A percentile compares a stretch with the other conserved stretches of the same genome.
Conservation (phyloP, 2,888 invertebrate species). For the Geophilus truncorum region DNA sequence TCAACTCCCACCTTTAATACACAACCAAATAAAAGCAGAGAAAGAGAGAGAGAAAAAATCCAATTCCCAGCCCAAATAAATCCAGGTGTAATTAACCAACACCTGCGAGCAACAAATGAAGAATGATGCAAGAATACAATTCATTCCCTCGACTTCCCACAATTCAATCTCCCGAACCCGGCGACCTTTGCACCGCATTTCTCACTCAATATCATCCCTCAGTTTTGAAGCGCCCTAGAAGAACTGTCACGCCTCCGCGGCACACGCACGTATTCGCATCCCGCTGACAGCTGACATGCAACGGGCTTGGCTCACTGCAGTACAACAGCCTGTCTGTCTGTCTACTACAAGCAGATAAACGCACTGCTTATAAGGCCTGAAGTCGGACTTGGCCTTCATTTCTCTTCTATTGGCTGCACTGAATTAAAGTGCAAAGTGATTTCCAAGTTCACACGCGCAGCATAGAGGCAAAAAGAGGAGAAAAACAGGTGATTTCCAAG, state of each 20-base stretch:
- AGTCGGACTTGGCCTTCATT: not conserved
- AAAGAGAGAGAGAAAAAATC: not conserved
- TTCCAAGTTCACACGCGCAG: not conserved
- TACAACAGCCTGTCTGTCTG: not conserved
- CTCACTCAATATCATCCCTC: not conserved
- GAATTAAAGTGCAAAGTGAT: not conserved
- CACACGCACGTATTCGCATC: not conserved
- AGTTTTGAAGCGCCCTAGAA: not conserved
- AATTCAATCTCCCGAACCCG: not conserved
- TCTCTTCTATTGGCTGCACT: not conserved
- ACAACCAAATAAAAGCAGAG: no score
- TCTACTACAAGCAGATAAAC: not conserved
- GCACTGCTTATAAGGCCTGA: not conserved
- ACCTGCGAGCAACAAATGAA: not conserved
- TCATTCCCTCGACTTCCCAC: not conserved
- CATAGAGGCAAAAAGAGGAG: not conserved
- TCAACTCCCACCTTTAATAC: no score
- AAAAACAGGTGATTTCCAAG: not conserved
- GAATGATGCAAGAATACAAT: not conserved
- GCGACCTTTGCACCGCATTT: not conserved
- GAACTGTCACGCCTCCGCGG: not conserved
- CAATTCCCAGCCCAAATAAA: not conserved
- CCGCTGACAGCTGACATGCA: not conserved
- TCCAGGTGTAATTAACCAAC: not conserved
- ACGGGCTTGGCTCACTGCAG: not conserved